Evolutionary conservation across 2,888 invertebrate genomes (phyloP), one percentile per base, ranked within the genome.

Genomic region (Prenolepis imparis): DNA sequence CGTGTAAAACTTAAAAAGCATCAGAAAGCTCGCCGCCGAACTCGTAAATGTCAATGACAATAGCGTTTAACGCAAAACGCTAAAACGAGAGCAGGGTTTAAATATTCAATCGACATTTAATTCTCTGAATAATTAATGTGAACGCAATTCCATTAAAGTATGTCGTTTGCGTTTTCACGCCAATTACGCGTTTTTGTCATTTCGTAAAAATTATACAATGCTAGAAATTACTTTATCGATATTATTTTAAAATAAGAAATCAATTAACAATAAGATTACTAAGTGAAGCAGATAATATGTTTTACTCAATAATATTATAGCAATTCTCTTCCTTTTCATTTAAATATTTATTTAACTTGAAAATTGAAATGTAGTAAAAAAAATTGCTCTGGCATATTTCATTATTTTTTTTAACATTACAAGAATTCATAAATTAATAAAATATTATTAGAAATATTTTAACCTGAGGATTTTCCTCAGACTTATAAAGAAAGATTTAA

Each of bases 11-110:
- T 73, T 77, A 85, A 87, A 87, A 85, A 87, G 63, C 83, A 74
- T 83, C 83, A 36, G 36, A 36, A 77, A 44, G 64, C 84, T 55
- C 72, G 67, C 68, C 48, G 72, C 66, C 78, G 63, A 84, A 86
- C 87, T 87, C 72, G 87, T 87, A 83, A 87, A 87, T 81, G 81
- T 83, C 73, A 48, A 21, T 77, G 72, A 83, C 87, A 74, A 87
- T 78, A 78, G 81, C 70, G 21, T 77, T 85, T 75, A 73, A 80
- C 61, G 55, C 55, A 55, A 41, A 55, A 77, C 32, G 55, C 9
- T 70, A 18, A 78, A 78, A 57, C 57, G 73, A 36, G 44, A 32
- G 41, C 41, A 41, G 57, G 21, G 39, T 39, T 44, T 57, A 32
- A 15, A 28, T 12, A 28, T 12, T 4, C 18, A 44, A 44, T 5